Conservation (phyloP, 2,113 vertebrate genomes). For the Ia io region DNA sequence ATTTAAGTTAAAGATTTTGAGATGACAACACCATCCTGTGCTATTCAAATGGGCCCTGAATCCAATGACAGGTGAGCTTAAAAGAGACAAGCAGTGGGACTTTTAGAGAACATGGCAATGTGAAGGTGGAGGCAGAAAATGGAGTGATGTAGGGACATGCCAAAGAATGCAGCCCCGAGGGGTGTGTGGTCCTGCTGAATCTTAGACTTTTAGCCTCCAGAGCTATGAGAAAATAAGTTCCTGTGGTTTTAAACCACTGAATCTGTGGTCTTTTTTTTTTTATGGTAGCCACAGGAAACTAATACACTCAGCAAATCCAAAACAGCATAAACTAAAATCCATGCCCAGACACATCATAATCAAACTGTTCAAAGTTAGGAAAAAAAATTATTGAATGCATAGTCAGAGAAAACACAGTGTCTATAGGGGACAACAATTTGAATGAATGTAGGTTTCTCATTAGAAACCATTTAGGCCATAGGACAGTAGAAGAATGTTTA, state of each 20-base stretch:
- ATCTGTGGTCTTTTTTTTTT: neutral
- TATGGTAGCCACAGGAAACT: neutral
- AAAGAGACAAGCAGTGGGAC: neutral
- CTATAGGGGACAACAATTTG: neutral
- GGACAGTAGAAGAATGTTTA: neutral
- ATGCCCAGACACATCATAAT: neutral
- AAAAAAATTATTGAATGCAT: neutral
- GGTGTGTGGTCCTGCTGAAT: neutral
- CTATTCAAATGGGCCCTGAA: neutral
- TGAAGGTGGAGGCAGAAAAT: neutral
- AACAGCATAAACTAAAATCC: neutral
- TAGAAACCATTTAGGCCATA: neutral
- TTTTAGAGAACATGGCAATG: neutral
- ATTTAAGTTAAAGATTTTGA: neutral
- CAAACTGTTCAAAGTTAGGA: neutral
- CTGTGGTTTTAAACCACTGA: slow-evolving; percentile 26
- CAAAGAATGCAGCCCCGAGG: neutral
- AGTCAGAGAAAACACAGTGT: neutral
- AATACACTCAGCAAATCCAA: neutral
- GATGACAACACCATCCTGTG: neutral
- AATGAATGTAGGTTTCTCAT: neutral
- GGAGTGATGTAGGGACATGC: neutral
- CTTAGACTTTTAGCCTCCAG: neutral
- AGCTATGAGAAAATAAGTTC: neutral
- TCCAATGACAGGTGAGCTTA: neutral